Evolutionary conservation across 2,113 vertebrate genomes (phyloP).

Genomic region (Hirundichthys speculiger): DNA sequence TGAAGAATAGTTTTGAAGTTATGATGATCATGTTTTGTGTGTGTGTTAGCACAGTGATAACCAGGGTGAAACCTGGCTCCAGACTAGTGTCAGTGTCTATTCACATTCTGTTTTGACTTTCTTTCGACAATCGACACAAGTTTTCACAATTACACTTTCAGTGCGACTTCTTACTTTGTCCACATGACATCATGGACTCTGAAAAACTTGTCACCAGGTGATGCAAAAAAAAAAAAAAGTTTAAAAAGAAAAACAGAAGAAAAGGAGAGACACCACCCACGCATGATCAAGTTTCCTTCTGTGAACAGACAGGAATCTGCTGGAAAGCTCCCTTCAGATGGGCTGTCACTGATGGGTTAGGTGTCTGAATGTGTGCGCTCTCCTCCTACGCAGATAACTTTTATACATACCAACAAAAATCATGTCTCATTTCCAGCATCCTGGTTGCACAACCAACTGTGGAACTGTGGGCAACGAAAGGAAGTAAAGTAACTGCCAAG

Average conservation of each 20-base stretch:
- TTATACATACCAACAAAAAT: slow-evolving; percentile 37
- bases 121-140: no score
- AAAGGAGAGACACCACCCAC: background rate
- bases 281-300: slow-evolving; percentile 4
- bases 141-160: background rate
- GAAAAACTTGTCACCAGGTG: background rate
- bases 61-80: no score
- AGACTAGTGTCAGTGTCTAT: no score
- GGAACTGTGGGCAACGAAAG: background rate
- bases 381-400: background rate
- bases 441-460: slow-evolving; percentile 6
- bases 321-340: slow-evolving; percentile 20
- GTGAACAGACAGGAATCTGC: slow-evolving; percentile 8
- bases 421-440: slow-evolving; percentile 6
- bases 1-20: no score
- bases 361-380: slow-evolving; percentile 20
- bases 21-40: no score
- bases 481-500: background rate
- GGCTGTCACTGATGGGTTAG: slow-evolving; percentile 22
- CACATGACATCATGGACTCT: no score
- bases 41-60: no score
- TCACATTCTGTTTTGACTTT: no score
- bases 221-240: slow-evolving; percentile 30
- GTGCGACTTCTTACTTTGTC: no score
- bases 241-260: background rate